Conservation (phyloP, 2,888 invertebrate species). For the Tuta absoluta region DNA sequence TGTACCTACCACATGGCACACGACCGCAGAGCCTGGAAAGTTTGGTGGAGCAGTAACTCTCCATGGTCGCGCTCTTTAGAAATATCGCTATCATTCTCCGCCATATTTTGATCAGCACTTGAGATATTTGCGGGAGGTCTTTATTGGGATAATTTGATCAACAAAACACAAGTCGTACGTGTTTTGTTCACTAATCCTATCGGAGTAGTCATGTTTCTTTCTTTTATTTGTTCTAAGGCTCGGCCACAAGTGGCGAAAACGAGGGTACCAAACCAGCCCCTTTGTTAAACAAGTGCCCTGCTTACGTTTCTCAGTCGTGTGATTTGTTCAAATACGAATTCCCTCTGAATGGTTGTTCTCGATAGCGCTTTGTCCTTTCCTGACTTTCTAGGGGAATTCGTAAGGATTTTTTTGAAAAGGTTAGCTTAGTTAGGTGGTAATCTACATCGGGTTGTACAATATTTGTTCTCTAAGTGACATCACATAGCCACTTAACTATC, state of each 20-base stretch:
- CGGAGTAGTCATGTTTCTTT: constrained; percentile 47
- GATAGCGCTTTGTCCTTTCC: constrained; percentile 1
- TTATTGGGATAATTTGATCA: constrained; percentile 7
- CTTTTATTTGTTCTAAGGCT: constrained; percentile 66
- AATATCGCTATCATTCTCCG: too few relatives aligned
- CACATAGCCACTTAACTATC: constrained; percentile 22
- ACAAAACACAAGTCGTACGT: neutral
- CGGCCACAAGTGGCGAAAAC: constrained; percentile 54
- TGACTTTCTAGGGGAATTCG: neutral
- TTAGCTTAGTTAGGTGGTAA: neutral
- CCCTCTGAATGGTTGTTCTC: neutral
- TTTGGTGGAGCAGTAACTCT: too few relatives aligned
- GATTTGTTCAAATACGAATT: constrained; percentile 59
- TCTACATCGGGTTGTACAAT: constrained; percentile 2
- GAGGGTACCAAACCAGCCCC: constrained; percentile 59
- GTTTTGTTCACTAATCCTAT: constrained; percentile 50
- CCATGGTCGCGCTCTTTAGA: too few relatives aligned
- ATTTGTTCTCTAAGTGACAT: constrained; percentile 6
- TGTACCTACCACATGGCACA: too few relatives aligned
- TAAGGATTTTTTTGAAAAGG: neutral
- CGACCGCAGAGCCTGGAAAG: too few relatives aligned
- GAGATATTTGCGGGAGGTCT: neutral
- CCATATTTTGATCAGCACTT: neutral
- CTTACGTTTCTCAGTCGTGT: constrained; percentile 58
- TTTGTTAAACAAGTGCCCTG: constrained; percentile 55